phyloP scores from a whole-genome alignment of 2,888 invertebrate genomes.

The Harpagoxenus sublaevis region DNA sequence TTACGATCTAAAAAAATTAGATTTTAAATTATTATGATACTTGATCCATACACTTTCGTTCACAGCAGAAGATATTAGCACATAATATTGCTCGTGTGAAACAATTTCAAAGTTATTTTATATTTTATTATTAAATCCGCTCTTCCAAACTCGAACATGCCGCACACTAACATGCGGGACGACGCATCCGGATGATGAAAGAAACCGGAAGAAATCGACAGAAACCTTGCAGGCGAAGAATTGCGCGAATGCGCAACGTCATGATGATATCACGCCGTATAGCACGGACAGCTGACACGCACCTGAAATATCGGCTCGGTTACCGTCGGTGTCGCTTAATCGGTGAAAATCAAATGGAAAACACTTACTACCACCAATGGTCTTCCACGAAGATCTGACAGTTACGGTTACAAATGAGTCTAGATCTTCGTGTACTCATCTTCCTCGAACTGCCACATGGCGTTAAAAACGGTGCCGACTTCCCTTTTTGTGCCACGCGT shows the following conservation, averaged over 20 bases:
- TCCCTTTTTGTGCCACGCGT: constrained; percentile 81
- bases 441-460: constrained; percentile 81
- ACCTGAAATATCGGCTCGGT: constrained; percentile 66
- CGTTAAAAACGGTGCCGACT: constrained; percentile 81
- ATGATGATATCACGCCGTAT: constrained; percentile 56
- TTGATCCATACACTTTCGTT: neutral
- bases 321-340: constrained; percentile 60
- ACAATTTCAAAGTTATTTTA: neutral
- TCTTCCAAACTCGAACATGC: neutral
- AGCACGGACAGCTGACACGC: constrained; percentile 68
- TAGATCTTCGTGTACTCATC: constrained; percentile 58
- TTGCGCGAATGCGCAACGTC: constrained; percentile 55
- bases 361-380: constrained; percentile 42
- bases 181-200: neutral
- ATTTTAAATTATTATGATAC: neutral
- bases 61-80: neutral
- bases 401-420: constrained; percentile 81
- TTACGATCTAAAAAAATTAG: neutral
- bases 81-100: neutral
- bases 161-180: neutral
- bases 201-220: constrained; percentile 25
- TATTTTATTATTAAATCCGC: neutral
- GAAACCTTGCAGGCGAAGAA: constrained; percentile 1
- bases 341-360: constrained; percentile 69
- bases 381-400: constrained; percentile 74